Evolutionary conservation across 37 sponge, comb jelly and placozoan genomes (phyloP), one percentile per base, ranked within the genome.

Genomic region (Chondrosia reniformis): DNA sequence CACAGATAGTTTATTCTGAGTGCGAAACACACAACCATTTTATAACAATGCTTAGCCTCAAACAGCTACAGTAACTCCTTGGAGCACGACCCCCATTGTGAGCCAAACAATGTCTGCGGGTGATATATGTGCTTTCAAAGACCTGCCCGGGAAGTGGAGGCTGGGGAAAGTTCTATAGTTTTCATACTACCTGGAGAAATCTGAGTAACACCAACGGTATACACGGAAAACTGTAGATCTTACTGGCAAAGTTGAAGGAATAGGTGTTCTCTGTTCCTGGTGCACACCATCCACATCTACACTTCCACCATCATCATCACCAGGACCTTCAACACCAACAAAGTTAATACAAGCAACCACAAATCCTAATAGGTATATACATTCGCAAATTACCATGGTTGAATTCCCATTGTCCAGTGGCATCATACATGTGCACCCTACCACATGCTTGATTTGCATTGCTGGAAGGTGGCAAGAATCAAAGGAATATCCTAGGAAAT

Each of bases 211-310:
- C 58, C 58, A 56, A 6, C 58, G 27, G 58, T 56, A 56, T 56
- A 28, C 58, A 56, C 2, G 58, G 7, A 56, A 56, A 2, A 56
- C 3, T 56, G 58, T 56, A 3, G 27, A 6, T 6, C 58, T 56
- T 6, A 28, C 58, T 27, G 33, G 54, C 7, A 33, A 76, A 3
- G 24, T 32, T 55, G 41, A 46, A 1, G 31, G 74, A 15, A 46
- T 80, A 30, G 86, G 86, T 39, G 67, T 80, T 36, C 42, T 85
- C 32, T 85, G 86, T 46, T 76, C 86, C 40, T 85, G 86, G 86
- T 85, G 41, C 56, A 76, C 7, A 6, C 58, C 58, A 2, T 56
- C 58, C 58, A 8, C 58, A 56, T 56, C 58, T 56, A 6, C 3
- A 56, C 58, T 3, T 8, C 4, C 7, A 28, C 3, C 3, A 8